Evolutionary conservation across 2,888 invertebrate genomes (phyloP), one percentile per base, ranked within the genome.

Genomic region (Philhelius pedissequus): DNA sequence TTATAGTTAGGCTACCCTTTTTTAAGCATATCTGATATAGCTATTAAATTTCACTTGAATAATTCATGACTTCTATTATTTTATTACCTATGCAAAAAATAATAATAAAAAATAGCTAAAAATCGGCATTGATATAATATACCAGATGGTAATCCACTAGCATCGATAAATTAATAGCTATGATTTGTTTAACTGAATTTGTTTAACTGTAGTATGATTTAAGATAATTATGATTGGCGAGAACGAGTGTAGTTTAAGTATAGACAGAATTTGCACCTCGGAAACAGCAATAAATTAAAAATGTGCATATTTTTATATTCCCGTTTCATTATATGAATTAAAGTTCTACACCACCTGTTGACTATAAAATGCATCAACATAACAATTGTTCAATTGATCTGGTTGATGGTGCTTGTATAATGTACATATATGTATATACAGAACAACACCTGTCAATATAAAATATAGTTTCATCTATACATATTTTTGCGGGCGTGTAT

Each of bases 391-490:
- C 35, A 38, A 13, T 25, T 58, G 38, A 58, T 58, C 38, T 38
- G 6, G 38, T 40, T 38, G 9, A 22, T 30, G 9, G 32, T 30
- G 43, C 32, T 43, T 30, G 7, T 6, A 13, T 35, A n/a, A n/a
- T n/a, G n/a, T n/a, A n/a, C n/a, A n/a, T n/a, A n/a, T n/a, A n/a
- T n/a, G n/a, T n/a, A n/a, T n/a, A n/a, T n/a, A 56, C 32, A 32
- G 35, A 48, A 11, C 25, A 60, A 25, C 71, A 71, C 60, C 71
- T 71, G 71, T 71, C 62, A 38, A n/a, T 58, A 3, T 20, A 35
- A 50, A 50, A 50, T 27, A 20, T 13, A 13, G 15, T n/a, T n/a
- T 15, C 4, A 9, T 22, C 25, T 27, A 9, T 15, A 52, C 15
- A 15, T 20, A 30, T 22, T 13, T 22, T 43, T 38, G 64, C 54